Base-by-base conservation (phyloP, 2,113 vertebrate species). In the Labeo catla region DNA sequence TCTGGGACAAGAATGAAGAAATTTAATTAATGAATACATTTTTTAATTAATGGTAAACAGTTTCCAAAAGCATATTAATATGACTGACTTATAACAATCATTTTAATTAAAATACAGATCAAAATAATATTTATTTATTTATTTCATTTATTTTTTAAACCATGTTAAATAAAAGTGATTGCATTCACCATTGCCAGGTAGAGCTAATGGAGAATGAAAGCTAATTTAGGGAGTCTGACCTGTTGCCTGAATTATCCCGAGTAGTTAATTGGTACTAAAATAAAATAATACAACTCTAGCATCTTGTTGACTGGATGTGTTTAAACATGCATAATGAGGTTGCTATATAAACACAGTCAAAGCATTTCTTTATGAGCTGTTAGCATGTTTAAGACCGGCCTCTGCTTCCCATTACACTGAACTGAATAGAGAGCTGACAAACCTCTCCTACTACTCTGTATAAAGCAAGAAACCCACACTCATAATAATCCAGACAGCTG, bases 401-500 rank as follows among this genome's bases (percentile, higher is more conserved):
- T 65, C 59, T 81, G 43, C 21, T 81, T 81, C 57, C 43, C 39
- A 81, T 65, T 65, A 81, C 2, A 12, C 78, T 47, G 3, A 65
- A 81, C 39, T 81, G n/a, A 23, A 23, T 15, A 57, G 43, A 4
- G n/a, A 49, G 43, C 39, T 45, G 13, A 65, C 57, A 65, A 49
- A 81, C n/a, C n/a, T 47, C 54, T n/a, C 59, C 78, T 81, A 13
- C 13, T 47, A 13, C 78, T 80, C 13, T 6, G 45, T 36, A 70
- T 49, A 28, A 81, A 28, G 6, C 1, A 39, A 8, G 21, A 63
- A 81, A 45, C 61, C 39, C 79, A 65, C 39, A 9, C 19, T 43
- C 9, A n/a, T 65, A 66, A 70, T 70, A 82, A 68, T 70, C 28
- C 28, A 52, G 81, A 36, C 3, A 16, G 63, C 45, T 82, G 63